Evolutionary conservation across 2,113 vertebrate species (phyloP), one percentile per base, ranked within the genome.

Genomic region (Microcebus griseorufus): DNA sequence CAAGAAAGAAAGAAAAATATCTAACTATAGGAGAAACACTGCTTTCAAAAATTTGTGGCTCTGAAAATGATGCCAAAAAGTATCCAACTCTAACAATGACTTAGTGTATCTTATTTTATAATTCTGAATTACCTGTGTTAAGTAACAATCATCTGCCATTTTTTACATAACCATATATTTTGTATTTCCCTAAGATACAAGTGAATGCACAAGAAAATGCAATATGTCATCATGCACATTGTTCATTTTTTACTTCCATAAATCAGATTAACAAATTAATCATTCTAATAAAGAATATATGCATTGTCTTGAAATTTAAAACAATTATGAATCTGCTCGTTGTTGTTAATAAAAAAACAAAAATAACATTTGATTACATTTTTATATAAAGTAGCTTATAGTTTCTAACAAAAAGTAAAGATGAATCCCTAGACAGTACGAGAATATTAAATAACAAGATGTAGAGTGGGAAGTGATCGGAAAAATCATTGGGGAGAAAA

Each of bases 371-470:
- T 60, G 27, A 29, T n/a, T n/a, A 11, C 6, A 85, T 37, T 80
- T 11, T 11, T 94, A 2, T 18, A 51, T 73, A 27, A 86, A 83
- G 8, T 62, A 53, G 12, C 25, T 90, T 92, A 25, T 0, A 75
- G 18, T 70, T 94, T 93, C 29, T 93, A 83, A 79, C 23, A 34
- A 65, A 85, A 87, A 64, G 32, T 78, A 88, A 96, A 9, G 3
- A 70, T 25, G 82, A 96, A 80, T 23, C 12, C 25, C 42, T 51
- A 29, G 23, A 86, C 6, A 86, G 29, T 25, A 94, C 3, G 65
- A 53, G 79, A 70, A 81, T 78, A 34, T 96, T 94, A 95, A 90
- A 89, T 95, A 92, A 95, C 6, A 92, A 65, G 55, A 92, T 81
- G 45, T 95, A 76, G 58, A 64, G 4, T 93, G 5, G 0, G 10